A percentile compares a stretch with the other conserved stretches of the same genome.
Evolutionary conservation across 2,797 vertebrate species (phyloP).

Genomic region (Macropodus opercularis): DNA sequence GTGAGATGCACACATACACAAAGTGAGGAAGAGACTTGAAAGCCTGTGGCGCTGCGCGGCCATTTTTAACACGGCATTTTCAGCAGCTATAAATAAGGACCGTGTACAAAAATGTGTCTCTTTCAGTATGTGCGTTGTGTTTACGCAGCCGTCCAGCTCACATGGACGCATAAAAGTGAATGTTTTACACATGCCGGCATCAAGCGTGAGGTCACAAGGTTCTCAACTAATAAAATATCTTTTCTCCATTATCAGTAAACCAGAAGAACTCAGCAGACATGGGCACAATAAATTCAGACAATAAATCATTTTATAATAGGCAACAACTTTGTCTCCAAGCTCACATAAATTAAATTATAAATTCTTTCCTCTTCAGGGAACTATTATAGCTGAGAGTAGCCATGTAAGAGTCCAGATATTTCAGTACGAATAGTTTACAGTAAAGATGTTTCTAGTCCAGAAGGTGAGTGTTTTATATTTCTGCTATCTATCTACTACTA

Average conservation of each 20-base stretch:
- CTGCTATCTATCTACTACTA: too few relatives aligned
- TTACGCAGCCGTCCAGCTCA: not conserved
- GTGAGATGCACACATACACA: not conserved
- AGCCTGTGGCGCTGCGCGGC: not conserved
- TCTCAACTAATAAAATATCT: not conserved
- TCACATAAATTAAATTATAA: not conserved
- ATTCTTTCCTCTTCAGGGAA: not conserved
- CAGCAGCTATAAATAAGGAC: not conserved
- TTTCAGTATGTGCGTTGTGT: too few relatives aligned
- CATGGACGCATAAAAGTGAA: too few relatives aligned
- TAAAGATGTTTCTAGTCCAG: not conserved
- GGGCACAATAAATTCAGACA: not conserved
- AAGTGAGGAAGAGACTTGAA: not conserved
- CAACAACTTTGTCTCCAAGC: not conserved
- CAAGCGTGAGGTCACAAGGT: not conserved
- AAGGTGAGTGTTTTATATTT: too few relatives aligned
- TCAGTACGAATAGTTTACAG: not conserved
- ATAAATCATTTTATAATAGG: not conserved
- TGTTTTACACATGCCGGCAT: too few relatives aligned
- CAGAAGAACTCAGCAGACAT: not conserved
- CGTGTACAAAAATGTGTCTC: slow-evolving; percentile 1
- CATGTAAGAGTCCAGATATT: not conserved
- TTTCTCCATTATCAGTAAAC: not conserved
- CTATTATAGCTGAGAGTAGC: too few relatives aligned
- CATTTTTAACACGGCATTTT: not conserved